Base-by-base conservation (phyloP, 2,888 invertebrate species). In the Pseudococcus jackbeardsleyi region DNA sequence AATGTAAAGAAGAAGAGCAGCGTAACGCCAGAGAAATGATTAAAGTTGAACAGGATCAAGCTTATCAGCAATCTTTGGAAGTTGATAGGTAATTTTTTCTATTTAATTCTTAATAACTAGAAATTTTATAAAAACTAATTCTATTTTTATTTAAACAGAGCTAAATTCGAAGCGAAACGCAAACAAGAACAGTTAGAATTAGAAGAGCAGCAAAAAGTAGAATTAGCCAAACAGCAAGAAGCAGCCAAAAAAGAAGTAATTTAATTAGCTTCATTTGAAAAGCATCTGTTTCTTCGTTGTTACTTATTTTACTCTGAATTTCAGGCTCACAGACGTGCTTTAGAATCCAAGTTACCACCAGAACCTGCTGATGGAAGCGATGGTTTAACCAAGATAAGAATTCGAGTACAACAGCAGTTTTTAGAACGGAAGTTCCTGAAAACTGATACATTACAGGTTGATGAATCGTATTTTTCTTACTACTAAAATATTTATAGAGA, bases 21-120 rank as follows among this genome's bases (percentile, higher is more conserved):
- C 93, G 98, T 89, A 96, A 96, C 90, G 97, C 96, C 12, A 93
- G 98, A 88, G 98, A 98, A 92, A 93, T 94, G 90, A 97, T 99
- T 88, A 97, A 98, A 92, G 94, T 95, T 90, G 98, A 98, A 92
- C 98, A 99, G 92, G 98, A 99, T 92, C 95, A 95, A 91, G 98
- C 98, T 0, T 99, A 97, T 92, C 95, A 97, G 91, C 95, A 94
- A 91, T 98, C 98, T 90, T 93, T 99, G 88, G 96, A 96, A 91
- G 95, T 95, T 0, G 97, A 97, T 92, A 94, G 95, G 95, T 95
- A 91, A 90, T 85, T 89, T 8, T 59, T 33, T 42, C 39, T 8
- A 85, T 72, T 11, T 6, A n/a, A n/a, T 11, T 39, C 11, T 12
- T 59, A 54, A n/a, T 7, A 26, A 15, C 3, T 50, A 6, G 48